These are phyloP conservation scores for Lochmaea capreae DNA, from an alignment of 2,888 invertebrate genomes.

Conservation along the genomic window DNA sequence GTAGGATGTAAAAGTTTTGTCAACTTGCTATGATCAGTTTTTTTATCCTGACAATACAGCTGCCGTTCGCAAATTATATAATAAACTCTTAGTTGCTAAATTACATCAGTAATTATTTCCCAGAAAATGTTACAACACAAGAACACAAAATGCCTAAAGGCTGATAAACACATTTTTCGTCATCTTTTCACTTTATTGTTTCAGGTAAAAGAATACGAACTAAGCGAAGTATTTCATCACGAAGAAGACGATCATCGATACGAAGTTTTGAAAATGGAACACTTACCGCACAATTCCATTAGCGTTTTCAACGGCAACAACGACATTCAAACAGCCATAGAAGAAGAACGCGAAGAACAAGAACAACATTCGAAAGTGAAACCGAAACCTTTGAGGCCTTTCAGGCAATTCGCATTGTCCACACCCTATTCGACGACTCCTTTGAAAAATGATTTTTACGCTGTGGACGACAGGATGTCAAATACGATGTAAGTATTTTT, in stretches of 20 bases:
- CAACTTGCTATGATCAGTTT: too few relatives aligned
- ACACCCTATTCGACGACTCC: conserved; percentile 53
- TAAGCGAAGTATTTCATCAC: conserved; percentile 88
- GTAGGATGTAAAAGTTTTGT: too few relatives aligned
- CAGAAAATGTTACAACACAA: too few relatives aligned
- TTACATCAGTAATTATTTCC: too few relatives aligned
- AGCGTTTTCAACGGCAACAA: conserved; percentile 74
- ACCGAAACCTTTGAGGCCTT: conserved; percentile 48
- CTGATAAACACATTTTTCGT: not conserved
- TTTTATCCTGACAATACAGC: too few relatives aligned
- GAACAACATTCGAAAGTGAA: conserved; percentile 63
- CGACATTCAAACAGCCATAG: conserved; percentile 82
- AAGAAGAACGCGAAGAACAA: conserved; percentile 80
- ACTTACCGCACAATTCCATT: conserved; percentile 70
- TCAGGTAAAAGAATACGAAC: conserved; percentile 88
- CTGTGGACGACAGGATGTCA: conserved; percentile 55
- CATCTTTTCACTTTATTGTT: not conserved
- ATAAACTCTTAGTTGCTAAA: too few relatives aligned
- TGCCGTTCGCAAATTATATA: too few relatives aligned
- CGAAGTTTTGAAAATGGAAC: conserved; percentile 76
- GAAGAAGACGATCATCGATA: conserved; percentile 82
- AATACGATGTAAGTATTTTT: conserved; percentile 60
- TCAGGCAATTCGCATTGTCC: conserved; percentile 54
- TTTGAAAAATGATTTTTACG: conserved; percentile 40
- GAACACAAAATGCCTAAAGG: too few relatives aligned